phyloP scores from a whole-genome alignment of 2,888 invertebrate genomes.

The Xestia c-nigrum region DNA sequence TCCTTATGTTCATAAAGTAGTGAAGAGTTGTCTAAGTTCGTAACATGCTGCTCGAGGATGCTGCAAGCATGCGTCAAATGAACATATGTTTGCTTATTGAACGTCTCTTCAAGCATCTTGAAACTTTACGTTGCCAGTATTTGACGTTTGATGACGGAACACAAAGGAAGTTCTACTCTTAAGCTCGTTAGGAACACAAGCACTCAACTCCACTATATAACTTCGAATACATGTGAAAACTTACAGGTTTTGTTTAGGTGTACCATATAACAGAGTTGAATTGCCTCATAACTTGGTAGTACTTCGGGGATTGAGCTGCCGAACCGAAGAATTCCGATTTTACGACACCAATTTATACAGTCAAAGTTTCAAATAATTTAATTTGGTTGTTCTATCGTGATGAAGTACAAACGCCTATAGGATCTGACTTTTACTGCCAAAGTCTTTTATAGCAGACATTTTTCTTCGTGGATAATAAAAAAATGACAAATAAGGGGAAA shows the following conservation, averaged over 20 bases:
- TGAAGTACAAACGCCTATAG: conserved; percentile 30
- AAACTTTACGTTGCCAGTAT: background rate
- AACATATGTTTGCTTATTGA: background rate
- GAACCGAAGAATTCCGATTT: conserved; percentile 18
- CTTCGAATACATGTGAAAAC: background rate
- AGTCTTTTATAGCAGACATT: conserved; percentile 50
- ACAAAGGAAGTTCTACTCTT: background rate
- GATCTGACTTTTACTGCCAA: conserved; percentile 45
- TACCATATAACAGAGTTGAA: conserved; percentile 1
- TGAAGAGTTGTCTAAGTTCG: background rate
- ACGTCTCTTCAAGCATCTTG: background rate
- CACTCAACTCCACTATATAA: background rate
- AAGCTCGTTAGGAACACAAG: background rate
- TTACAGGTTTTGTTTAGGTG: background rate
- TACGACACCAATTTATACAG: conserved; percentile 23
- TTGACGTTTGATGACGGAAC: background rate
- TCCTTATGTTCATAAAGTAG: background rate
- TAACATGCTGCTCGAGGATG: background rate
- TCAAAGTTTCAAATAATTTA: conserved; percentile 46
- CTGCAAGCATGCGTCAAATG: background rate
- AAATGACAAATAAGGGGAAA: conserved; percentile 41
- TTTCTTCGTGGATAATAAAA: conserved; percentile 49
- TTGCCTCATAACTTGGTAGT: conserved; percentile 13
- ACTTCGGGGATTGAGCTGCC: background rate
- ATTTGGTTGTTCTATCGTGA: conserved; percentile 26